Evolutionary conservation across 2,888 invertebrate species (phyloP), one percentile per base, ranked within the genome.

Genomic region (Tortricodes alternella): DNA sequence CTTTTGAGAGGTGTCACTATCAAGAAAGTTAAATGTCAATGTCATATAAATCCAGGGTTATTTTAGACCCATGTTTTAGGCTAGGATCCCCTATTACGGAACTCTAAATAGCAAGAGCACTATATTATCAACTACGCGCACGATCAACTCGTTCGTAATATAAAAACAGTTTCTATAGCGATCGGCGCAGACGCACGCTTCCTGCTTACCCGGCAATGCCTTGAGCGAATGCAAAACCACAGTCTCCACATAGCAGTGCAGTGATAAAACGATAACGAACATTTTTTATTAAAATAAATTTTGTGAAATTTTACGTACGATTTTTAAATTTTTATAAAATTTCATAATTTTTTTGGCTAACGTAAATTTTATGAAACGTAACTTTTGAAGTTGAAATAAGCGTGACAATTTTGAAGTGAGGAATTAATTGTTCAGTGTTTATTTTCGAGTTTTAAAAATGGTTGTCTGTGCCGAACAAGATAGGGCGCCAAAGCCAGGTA

Each of bases 201-300:
- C 55, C 55, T 55, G 55, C 4, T 53, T 32, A 29, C 8, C 53
- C 48, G 48, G 55, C 41, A 43, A 35, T 55, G 55, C 55, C 55
- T 55, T 55, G 55, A 55, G 55, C 34, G 34, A 39, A 53, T 53
- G 53, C 53, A 48, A 53, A 53, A 53, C 41, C 19, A 9, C 24
- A 48, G 48, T 23, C 41, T 41, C 48, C 15, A 9, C 35, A 18
- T 18, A 24, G 41, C 34, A 11, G 55, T 34, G 46, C 37, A 44
- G 44, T 46, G 24, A 16, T 32, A n/a, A 35, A 46, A 13, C 24
- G 11, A 53, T 21, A n/a, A 4, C 29, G 29, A 29, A 29, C 9
- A 29, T 29, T 21, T 4, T 21, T 27, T 27, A n/a, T 0, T 3
- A 27, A 27, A n/a, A 4, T 9, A 1, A 27, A 27, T 29, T n/a